Conservation (phyloP, 1,140 invertebrate species). For the Ctenoplectra terminalis region DNA sequence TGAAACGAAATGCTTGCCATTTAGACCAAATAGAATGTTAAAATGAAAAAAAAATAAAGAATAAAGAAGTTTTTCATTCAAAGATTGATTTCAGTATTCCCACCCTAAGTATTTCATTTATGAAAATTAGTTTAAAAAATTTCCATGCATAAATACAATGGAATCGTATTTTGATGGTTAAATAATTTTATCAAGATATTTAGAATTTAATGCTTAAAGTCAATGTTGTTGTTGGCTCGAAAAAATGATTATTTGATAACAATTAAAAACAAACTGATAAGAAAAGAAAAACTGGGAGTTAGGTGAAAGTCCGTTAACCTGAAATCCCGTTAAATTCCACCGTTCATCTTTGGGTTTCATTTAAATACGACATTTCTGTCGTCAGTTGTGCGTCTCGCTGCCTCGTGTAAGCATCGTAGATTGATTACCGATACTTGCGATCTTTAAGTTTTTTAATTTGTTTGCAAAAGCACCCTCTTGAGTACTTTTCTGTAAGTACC, state of each 20-base stretch:
- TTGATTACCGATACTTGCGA: no score
- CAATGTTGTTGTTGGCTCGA: no score
- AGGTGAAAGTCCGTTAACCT: background rate
- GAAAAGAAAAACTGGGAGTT: no score
- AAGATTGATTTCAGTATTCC: background rate
- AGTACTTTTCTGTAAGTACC: background rate
- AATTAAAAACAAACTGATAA: no score
- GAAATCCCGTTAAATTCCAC: no score
- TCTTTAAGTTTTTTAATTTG: background rate
- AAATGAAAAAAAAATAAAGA: background rate
- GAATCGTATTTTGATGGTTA: background rate
- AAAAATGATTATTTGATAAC: no score
- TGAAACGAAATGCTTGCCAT: background rate
- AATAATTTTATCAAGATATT: background rate
- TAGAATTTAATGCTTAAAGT: no score
- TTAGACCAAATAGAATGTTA: background rate
- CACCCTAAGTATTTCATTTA: background rate
- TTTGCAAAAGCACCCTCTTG: background rate
- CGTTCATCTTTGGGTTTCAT: background rate
- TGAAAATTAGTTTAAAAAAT: background rate
- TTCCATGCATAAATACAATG: no score
- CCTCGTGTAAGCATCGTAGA: background rate
- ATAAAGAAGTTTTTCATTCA: constrained; percentile 5
- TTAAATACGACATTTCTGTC: background rate
- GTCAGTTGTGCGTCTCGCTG: background rate